Percentiles rank a stretch among this genome's conserved stretches.
These are phyloP conservation scores for Heteromormyrus szaboi DNA, from an alignment of 2,797 vertebrate species.

Conservation along the genomic window DNA sequence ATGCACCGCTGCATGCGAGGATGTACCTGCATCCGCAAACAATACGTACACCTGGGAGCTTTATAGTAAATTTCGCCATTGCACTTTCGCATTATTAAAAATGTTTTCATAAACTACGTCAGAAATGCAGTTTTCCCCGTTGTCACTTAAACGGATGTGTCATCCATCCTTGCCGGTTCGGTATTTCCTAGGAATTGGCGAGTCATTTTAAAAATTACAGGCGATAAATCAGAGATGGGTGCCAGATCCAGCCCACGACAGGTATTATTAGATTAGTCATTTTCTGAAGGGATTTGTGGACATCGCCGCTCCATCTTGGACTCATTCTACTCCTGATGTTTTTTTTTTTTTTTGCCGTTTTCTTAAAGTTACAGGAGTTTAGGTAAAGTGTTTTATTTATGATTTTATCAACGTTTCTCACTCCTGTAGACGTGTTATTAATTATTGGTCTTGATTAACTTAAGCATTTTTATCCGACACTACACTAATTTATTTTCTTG, in stretches of 20 bases:
- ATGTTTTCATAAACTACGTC: background rate
- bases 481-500: background rate
- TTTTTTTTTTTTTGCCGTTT: background rate
- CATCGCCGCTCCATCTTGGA: background rate
- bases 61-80: slow-evolving; percentile 43
- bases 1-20: background rate
- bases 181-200: background rate
- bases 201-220: slow-evolving; percentile 15
- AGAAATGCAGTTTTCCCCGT: background rate
- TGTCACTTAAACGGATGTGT: background rate
- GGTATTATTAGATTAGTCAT: slow-evolving; percentile 1
- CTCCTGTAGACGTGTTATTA: background rate
- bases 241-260: background rate
- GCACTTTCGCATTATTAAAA: background rate
- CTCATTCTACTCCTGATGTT: background rate
- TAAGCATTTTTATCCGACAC: background rate
- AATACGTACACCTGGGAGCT: slow-evolving; percentile 38
- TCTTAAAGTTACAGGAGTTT: background rate
- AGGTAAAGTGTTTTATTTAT: background rate
- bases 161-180: background rate
- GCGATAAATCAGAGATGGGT: slow-evolving; percentile 19
- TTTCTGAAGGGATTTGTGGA: background rate
- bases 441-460: background rate
- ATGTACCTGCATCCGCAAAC: background rate
- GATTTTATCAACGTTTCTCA: background rate